Evolutionary conservation across 2,888 invertebrate genomes (phyloP).

Genomic region (Gastrophysa polygoni): DNA sequence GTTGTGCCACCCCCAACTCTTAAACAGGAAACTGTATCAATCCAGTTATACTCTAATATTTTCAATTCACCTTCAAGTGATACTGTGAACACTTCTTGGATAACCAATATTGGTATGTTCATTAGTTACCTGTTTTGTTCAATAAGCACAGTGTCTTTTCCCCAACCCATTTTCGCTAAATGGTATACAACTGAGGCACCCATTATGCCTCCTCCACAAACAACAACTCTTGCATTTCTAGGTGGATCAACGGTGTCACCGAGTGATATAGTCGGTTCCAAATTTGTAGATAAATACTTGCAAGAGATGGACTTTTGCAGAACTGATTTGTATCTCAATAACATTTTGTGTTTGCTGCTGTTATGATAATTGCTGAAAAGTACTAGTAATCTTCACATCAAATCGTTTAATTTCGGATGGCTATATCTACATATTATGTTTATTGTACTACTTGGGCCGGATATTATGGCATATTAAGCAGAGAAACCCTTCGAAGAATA

Average conservation of each 20-base stretch:
- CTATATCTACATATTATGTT: no score
- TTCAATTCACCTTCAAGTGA: no score
- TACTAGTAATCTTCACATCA: no score
- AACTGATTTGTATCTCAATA: constrained; percentile 17
- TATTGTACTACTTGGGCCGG: no score
- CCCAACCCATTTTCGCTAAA: constrained; percentile 82
- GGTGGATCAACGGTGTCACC: constrained; percentile 52
- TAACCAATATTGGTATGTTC: no score
- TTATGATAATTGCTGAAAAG: neutral
- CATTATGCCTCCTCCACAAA: constrained; percentile 92
- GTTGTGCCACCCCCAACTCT: constrained; percentile 81
- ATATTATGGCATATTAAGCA: no score
- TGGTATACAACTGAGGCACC: constrained; percentile 93
- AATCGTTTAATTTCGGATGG: no score
- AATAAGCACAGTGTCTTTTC: constrained; percentile 77
- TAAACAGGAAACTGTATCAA: constrained; percentile 17
- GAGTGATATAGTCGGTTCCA: neutral
- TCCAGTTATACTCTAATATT: no score
- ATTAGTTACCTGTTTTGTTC: constrained; percentile 78
- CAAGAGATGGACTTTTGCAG: constrained; percentile 16
- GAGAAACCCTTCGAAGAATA: no score
- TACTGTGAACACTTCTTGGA: no score
- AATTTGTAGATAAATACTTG: constrained; percentile 10
- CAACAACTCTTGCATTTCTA: constrained; percentile 72
- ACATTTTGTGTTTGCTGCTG: constrained; percentile 15